phyloP scores from a whole-genome alignment of 2,888 invertebrate species.

The Alloscopus bannaensis region DNA sequence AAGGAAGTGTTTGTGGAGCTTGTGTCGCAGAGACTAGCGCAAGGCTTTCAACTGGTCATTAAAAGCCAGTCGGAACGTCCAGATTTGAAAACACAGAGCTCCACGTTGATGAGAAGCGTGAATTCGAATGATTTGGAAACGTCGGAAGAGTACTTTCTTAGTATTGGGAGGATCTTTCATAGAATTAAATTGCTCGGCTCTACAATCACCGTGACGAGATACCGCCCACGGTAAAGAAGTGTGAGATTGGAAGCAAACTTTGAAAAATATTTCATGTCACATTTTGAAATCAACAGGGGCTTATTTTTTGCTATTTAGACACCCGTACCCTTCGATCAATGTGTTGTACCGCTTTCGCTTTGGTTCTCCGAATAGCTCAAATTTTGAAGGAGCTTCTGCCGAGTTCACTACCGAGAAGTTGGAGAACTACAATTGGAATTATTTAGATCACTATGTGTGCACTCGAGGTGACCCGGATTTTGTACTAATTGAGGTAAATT shows the following conservation, averaged over 20 bases:
- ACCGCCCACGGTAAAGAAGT: constrained; percentile 86
- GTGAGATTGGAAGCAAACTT: not conserved
- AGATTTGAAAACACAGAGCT: constrained; percentile 71
- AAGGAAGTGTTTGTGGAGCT: constrained; percentile 94
- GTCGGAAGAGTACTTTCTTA: constrained; percentile 88
- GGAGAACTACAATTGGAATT: constrained; percentile 98
- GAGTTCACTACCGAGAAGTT: constrained; percentile 95
- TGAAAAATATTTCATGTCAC: too few relatives aligned
- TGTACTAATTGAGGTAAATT: constrained; percentile 85
- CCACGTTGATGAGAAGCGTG: constrained; percentile 42
- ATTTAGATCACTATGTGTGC: constrained; percentile 97
- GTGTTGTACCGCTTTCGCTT: constrained; percentile 94
- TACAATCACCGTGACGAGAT: constrained; percentile 94
- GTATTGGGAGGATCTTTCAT: constrained; percentile 97
- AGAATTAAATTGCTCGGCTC: constrained; percentile 90
- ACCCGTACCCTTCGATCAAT: constrained; percentile 94
- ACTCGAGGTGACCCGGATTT: constrained; percentile 95
- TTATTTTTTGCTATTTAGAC: constrained; percentile 79
- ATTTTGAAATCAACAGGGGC: too few relatives aligned
- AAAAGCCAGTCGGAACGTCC: constrained; percentile 46
- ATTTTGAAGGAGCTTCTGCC: constrained; percentile 95
- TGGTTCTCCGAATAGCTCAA: constrained; percentile 93
- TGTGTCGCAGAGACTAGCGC: constrained; percentile 96
- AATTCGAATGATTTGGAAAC: constrained; percentile 76
- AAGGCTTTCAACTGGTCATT: constrained; percentile 77